Evolutionary conservation across 2,888 invertebrate species (phyloP).

Genomic region (Balanococcus diminutus): DNA sequence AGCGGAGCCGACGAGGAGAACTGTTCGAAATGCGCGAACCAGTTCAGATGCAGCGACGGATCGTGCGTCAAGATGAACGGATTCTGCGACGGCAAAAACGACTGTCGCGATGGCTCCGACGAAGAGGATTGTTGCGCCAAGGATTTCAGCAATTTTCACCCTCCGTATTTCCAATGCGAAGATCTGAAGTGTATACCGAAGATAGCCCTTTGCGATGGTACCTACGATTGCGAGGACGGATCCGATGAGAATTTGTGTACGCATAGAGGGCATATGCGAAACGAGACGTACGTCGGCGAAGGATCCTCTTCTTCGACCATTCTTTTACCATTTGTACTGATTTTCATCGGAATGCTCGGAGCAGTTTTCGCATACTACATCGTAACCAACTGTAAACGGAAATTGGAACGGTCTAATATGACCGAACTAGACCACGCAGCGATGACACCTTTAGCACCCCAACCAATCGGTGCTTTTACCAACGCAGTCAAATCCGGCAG

Average conservation of each 20-base stretch:
- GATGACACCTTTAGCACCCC: conserved; percentile 12
- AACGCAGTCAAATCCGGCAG: not conserved
- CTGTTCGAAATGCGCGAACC: conserved; percentile 71
- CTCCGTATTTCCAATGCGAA: conserved; percentile 17
- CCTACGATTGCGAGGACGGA: conserved; percentile 79
- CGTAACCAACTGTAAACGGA: not conserved
- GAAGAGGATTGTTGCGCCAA: conserved; percentile 65
- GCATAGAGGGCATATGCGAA: not conserved
- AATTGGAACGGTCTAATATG: not conserved
- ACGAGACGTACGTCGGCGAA: not conserved
- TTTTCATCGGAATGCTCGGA: not conserved
- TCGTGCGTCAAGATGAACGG: conserved; percentile 72
- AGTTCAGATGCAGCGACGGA: conserved; percentile 71
- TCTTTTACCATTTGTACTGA: not conserved
- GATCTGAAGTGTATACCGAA: conserved; percentile 73
- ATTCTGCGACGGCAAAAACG: conserved; percentile 77
- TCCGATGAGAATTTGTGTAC: conserved; percentile 69
- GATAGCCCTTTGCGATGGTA: conserved; percentile 75
- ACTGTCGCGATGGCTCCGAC: conserved; percentile 83
- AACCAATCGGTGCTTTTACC: not conserved
- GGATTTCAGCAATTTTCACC: not conserved
- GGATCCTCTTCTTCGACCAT: not conserved
- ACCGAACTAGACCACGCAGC: conserved; percentile 38
- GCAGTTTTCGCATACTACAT: not conserved
- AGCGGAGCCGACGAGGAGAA: conserved; percentile 82